Conservation (phyloP, 2,888 invertebrate species). For the Syrphus vitripennis region DNA sequence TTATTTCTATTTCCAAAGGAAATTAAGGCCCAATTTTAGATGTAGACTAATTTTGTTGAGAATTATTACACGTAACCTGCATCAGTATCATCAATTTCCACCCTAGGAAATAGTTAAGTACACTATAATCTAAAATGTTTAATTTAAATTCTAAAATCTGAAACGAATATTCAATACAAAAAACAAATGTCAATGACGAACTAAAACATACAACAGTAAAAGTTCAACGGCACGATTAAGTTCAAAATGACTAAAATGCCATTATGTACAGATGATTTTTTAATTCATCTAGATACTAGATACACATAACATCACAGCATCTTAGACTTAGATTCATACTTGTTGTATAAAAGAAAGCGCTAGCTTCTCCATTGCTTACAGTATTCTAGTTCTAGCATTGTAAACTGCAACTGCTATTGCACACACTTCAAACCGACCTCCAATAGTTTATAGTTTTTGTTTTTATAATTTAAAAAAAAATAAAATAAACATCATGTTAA, state of each 20-base stretch:
- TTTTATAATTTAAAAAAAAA: not conserved
- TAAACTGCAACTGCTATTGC: slow-evolving; percentile 14
- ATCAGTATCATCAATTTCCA: too few relatives aligned
- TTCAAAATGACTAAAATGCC: slow-evolving; percentile 45
- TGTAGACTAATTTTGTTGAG: too few relatives aligned
- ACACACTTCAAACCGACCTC: not conserved
- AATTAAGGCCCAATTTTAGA: too few relatives aligned
- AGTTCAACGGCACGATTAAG: slow-evolving; percentile 30
- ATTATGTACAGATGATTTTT: not conserved
- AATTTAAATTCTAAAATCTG: too few relatives aligned
- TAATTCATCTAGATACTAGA: slow-evolving; percentile 1
- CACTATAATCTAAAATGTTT: too few relatives aligned
- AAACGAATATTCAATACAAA: not conserved
- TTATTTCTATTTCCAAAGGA: too few relatives aligned
- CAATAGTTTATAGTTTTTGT: not conserved
- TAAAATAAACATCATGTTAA: slow-evolving; percentile 13
- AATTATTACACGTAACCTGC: too few relatives aligned
- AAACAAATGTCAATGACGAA: not conserved
- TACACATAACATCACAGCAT: not conserved
- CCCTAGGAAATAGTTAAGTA: too few relatives aligned
- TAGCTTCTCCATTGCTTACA: slow-evolving; percentile 13
- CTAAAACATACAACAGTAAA: not conserved
- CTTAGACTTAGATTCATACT: not conserved
- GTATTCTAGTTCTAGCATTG: slow-evolving; percentile 55
- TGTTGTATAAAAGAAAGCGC: slow-evolving; percentile 47